Evolutionary conservation across 2,113 vertebrate genomes (phyloP), one percentile per base, ranked within the genome.

Genomic region (Sinosuthora webbiana): DNA sequence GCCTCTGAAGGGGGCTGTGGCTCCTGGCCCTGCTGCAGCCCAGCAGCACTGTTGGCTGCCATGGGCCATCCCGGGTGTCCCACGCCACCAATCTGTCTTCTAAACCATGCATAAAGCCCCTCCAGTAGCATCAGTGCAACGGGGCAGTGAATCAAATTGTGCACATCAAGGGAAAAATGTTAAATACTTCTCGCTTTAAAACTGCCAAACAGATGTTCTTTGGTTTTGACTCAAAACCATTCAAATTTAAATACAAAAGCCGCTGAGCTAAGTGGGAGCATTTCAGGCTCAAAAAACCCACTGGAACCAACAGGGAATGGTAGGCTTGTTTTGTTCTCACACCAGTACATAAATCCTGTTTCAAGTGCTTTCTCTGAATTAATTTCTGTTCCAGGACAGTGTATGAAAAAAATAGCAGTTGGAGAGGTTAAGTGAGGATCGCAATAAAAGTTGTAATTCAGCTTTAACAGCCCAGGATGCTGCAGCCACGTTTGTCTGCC

Each of bases 211-310:
- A 85, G 77, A 93, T 93, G 77, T 91, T 92, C 74, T 91, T 89
- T 84, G 49, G 15, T 90, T 93, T 81, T 87, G 53, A 91, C 74
- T 91, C 63, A 79, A 76, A 96, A 65, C 45, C 50, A 39, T 84
- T 89, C 27, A 24, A 76, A 45, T 89, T 95, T 91, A 94, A 89
- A 93, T 65, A 76, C 44, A 89, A 68, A 94, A 90, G 5, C 35
- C 82, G 49, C 50, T 83, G 87, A 91, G 87, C 83, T 69, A 94
- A 94, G n/a, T 69, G 45, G 64, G 81, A 94, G 27, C 30, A 52
- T 82, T 93, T 82, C 53, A 65, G 59, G 37, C 84, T 76, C n/a
- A 53, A 64, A 91, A 89, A 63, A 4, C 4, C 42, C 65, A 45
- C 49, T 91, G 94, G 53, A 95, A 68, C 37, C 62, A 59, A 49